phyloP scores from a whole-genome alignment of 2,888 invertebrate species.

The Xestia rhomboidea region DNA sequence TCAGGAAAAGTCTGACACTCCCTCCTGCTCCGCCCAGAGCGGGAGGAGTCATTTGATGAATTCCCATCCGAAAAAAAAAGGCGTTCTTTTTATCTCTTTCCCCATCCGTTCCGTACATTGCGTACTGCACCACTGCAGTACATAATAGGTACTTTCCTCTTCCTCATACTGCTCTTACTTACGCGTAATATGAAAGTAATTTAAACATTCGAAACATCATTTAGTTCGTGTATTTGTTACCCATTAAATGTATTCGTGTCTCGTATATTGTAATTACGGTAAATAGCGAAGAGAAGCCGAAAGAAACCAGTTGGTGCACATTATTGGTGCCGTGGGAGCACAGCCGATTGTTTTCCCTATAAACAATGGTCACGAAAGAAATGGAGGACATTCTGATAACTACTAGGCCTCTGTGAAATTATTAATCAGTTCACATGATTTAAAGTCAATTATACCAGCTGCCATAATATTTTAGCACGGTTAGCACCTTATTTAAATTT shows the following conservation, averaged over 20 bases:
- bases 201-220: conserved; percentile 30
- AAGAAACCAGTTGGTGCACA: conserved; percentile 61
- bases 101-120: conserved; percentile 21
- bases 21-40: too few species aligned
- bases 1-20: too few species aligned
- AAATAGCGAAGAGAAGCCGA: conserved; percentile 43
- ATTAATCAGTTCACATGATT: conserved; percentile 42
- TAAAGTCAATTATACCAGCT: conserved; percentile 18
- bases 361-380: conserved; percentile 71
- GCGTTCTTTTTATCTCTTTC: conserved; percentile 16
- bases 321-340: conserved; percentile 77
- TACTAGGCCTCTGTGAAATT: conserved; percentile 29
- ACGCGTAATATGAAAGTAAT: conserved; percentile 40
- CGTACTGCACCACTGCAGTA: conserved; percentile 21
- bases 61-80: too few species aligned
- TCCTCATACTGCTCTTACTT: conserved; percentile 52
- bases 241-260: conserved; percentile 41
- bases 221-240: conserved; percentile 46
- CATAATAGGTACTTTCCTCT: conserved; percentile 46
- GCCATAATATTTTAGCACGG: conserved; percentile 2
- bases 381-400: conserved; percentile 66
- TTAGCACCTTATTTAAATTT: conserved; percentile 29
- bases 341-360: conserved; percentile 64
- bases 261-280: conserved; percentile 56
- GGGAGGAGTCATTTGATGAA: too few species aligned